These are phyloP conservation scores for Drosophila burlai DNA, from an alignment of 1,140 invertebrate genomes.

Conservation along the genomic window DNA sequence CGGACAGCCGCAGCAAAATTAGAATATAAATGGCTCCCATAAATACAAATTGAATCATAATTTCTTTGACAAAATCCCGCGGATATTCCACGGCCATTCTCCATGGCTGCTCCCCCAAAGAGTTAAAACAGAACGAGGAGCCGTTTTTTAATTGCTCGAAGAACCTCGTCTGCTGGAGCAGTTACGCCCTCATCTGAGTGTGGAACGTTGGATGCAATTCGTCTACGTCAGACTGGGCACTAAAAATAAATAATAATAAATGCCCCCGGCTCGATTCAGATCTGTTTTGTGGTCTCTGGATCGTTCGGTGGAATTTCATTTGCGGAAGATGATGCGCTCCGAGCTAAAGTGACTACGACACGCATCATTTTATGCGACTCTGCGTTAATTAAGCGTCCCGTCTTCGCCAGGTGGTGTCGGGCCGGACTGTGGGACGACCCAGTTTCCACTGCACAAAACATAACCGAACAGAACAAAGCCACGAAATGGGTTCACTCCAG, in stretches of 20 bases:
- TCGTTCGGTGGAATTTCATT: slow-evolving; percentile 43
- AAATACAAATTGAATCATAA: slow-evolving; percentile 47
- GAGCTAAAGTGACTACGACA: slow-evolving; percentile 58
- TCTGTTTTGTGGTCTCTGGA: slow-evolving; percentile 24
- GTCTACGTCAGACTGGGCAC: slow-evolving; percentile 65
- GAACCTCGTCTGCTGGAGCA: slow-evolving; percentile 33
- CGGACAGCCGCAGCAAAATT: slow-evolving; percentile 13
- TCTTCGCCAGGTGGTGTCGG: slow-evolving; percentile 56
- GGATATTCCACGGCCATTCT: slow-evolving; percentile 17
- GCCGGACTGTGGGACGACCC: slow-evolving; percentile 30
- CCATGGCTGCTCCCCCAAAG: not conserved
- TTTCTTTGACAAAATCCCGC: slow-evolving; percentile 52
- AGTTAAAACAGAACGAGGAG: slow-evolving; percentile 13
- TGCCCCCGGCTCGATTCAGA: slow-evolving; percentile 28
- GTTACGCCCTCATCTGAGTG: slow-evolving; percentile 48
- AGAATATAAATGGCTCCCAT: slow-evolving; percentile 35
- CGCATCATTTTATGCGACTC: slow-evolving; percentile 67
- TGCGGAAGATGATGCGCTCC: slow-evolving; percentile 54
- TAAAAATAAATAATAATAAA: slow-evolving; percentile 46
- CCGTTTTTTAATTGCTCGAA: slow-evolving; percentile 65
- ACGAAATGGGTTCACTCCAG: slow-evolving; percentile 58
- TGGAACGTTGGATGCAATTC: slow-evolving; percentile 60
- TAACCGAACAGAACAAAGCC: slow-evolving; percentile 43
- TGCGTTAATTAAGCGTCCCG: slow-evolving; percentile 66
- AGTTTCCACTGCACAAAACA: slow-evolving; percentile 28